Evolutionary conservation across 2,113 vertebrate species (phyloP).

Genomic region (Tapirus terrestris): DNA sequence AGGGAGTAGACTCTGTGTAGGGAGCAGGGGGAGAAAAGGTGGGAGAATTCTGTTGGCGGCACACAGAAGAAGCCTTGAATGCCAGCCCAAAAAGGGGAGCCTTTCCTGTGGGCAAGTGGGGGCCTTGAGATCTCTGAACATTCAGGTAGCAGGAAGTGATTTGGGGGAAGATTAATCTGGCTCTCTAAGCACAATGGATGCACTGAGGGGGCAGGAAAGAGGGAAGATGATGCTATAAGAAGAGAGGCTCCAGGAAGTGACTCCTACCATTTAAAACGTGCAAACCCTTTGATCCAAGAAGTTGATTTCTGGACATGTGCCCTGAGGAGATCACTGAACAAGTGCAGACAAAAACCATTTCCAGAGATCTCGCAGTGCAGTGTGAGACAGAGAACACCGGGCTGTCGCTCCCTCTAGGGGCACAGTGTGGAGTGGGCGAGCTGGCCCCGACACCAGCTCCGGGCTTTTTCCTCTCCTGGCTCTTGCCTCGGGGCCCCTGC

Average conservation of each 20-base stretch:
- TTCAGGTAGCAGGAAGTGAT: background rate
- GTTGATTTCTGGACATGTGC: background rate
- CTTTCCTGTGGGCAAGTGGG: background rate
- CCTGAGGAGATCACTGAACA: background rate
- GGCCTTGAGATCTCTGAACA: background rate
- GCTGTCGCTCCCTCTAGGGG: background rate
- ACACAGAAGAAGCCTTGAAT: background rate
- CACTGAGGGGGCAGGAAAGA: background rate
- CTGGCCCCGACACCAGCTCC: fast-evolving
- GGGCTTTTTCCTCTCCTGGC: too few relatives aligned
- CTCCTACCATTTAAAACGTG: background rate
- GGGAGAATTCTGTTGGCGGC: background rate
- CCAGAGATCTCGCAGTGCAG: fast-evolving
- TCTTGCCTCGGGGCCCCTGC: background rate
- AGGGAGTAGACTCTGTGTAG: background rate
- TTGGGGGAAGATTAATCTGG: fast-evolving
- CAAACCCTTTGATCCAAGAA: background rate
- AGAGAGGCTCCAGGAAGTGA: background rate
- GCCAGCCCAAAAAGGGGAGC: background rate
- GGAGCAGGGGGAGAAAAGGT: background rate
- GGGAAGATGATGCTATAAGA: background rate
- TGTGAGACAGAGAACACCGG: too few relatives aligned
- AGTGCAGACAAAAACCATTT: too few relatives aligned
- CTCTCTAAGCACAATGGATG: background rate
- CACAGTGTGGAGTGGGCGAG: fast-evolving